These are phyloP conservation scores for Varroa destructor DNA, from an alignment of 1,140 invertebrate genomes.

Conservation along the genomic window DNA sequence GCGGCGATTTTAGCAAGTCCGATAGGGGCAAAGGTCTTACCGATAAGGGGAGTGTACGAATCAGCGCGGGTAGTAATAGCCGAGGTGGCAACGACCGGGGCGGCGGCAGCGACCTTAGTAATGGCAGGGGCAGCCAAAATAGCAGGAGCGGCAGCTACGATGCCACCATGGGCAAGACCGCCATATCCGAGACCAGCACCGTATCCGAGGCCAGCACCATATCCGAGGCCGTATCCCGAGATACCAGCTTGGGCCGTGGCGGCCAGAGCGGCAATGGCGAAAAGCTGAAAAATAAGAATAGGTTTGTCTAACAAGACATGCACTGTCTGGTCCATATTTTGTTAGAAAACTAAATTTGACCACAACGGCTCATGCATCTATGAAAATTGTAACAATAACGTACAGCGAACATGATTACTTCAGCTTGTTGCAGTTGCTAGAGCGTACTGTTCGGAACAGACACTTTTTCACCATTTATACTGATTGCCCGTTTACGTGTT, in stretches of 20 bases:
- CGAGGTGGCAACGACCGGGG: slow-evolving; percentile 6
- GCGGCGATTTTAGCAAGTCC: background rate
- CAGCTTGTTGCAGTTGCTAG: background rate
- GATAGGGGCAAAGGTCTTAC: slow-evolving; percentile 4
- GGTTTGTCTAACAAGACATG: background rate
- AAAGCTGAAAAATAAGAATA: slow-evolving; percentile 1
- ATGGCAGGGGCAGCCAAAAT: slow-evolving; percentile 5
- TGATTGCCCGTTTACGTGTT: background rate
- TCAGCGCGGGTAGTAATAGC: slow-evolving; percentile 24
- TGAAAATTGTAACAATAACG: background rate
- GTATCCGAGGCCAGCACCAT: background rate
- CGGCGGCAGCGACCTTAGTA: slow-evolving; percentile 9
- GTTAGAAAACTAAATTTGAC: too few relatives aligned
- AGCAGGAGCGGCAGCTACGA: slow-evolving; percentile 2
- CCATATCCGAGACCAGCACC: slow-evolving; percentile 14
- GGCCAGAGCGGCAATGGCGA: slow-evolving; percentile 3
- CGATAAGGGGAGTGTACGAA: slow-evolving; percentile 8
- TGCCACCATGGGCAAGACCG: slow-evolving; percentile 5
- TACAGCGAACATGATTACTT: slow-evolving; percentile 23
- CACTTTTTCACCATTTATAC: background rate
- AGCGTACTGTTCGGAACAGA: background rate
- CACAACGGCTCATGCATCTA: background rate
- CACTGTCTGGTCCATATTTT: background rate
- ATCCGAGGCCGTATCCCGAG: background rate
- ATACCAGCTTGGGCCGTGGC: slow-evolving; percentile 13